Evolutionary conservation across 2,888 invertebrate genomes (phyloP), one percentile per base, ranked within the genome.

Genomic region (Anthoptus insignis): DNA sequence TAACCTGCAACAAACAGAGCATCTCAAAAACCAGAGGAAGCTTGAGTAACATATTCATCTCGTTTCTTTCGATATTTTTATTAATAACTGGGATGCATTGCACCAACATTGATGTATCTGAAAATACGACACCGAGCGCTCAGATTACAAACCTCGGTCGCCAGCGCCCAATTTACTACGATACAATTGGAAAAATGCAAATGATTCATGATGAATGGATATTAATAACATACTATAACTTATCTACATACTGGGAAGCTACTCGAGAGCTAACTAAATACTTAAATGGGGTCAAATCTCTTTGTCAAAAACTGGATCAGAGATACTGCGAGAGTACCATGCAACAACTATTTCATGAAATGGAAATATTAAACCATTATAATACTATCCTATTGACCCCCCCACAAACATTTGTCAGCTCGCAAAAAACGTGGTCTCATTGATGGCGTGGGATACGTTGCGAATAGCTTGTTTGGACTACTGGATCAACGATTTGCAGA

Each of bases 181-280:
- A 47, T 14, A 47, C 47, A 13, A 47, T 21, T 11, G 47, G 47
- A 47, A 47, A 47, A 22, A 14, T 47, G 22, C 47, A 47, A 47
- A 21, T 47, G 13, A 47, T 47, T 47, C 47, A 47, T n/a, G 47
- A 47, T 22, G 47, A 47, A 47, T 47, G 47, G 47, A 47, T 47
- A 22, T 14, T 47, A 13, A 21, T 47, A n/a, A 22, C 47, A 47
- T 47, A 47, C 6, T 47, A 22, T 8, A 47, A 22, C 47, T 47
- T 47, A 22, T 13, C 47, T 47, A 13, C 22, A 22, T 47, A 47
- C 22, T 47, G 47, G 47, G 3, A 21, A 22, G 9, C 47, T 8
- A 47, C 13, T 47, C 47, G 22, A 47, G 47, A 47, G 4, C 47
- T 47, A 21, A 47, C n/a, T 22, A 13, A 7, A n/a, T n/a, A n/a